phyloP scores from a whole-genome alignment of 2,113 vertebrate species.

The Meriones unguiculatus region DNA sequence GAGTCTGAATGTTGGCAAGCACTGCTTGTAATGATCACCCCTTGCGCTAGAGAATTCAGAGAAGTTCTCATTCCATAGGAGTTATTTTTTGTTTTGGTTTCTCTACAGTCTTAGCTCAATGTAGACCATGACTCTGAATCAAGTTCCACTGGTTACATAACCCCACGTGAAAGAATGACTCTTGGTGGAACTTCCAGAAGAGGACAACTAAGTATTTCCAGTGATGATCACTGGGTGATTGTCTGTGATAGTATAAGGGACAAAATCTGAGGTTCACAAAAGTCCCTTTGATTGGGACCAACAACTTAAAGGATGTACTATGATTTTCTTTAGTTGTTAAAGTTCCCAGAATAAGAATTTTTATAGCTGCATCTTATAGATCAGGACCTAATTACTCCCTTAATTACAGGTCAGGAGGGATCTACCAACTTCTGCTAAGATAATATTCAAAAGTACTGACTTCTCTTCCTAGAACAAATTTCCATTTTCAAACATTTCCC shows the following conservation, averaged over 20 bases:
- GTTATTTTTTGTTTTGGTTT: neutral
- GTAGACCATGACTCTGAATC: neutral
- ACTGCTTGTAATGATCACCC: neutral
- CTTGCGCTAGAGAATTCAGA: neutral
- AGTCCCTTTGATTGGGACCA: neutral
- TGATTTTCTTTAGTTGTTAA: neutral
- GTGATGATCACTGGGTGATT: neutral
- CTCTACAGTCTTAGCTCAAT: neutral
- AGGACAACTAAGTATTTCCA: neutral
- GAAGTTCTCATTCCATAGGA: neutral
- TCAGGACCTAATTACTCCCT: neutral
- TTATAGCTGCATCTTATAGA: neutral
- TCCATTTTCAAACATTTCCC: neutral
- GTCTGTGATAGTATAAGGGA: neutral
- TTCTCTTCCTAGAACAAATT: constrained; percentile 3
- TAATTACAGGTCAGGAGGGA: neutral
- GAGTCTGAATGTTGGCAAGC: neutral
- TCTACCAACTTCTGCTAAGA: neutral
- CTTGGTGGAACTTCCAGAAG: neutral
- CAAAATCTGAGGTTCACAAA: neutral
- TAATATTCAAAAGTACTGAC: neutral
- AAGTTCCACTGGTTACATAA: neutral
- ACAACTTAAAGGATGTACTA: neutral
- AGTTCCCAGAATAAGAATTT: neutral
- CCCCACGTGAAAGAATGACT: neutral